Evolutionary conservation across 1,140 invertebrate species (phyloP).

Genomic region (Armadillidium nasatum): DNA sequence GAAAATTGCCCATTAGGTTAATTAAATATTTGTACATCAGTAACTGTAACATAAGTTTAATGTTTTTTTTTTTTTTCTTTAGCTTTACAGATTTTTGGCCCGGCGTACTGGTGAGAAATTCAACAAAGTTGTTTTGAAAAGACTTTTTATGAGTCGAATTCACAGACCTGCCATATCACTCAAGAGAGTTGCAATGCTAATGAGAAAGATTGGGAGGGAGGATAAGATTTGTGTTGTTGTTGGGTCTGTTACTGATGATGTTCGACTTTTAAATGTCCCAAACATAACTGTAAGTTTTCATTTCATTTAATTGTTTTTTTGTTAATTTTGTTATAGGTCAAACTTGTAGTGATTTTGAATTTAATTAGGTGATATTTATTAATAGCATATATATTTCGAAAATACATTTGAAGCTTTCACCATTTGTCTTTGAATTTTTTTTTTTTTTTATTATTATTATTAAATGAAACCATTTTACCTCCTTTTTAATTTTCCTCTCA

Average conservation of each 20-base stretch:
- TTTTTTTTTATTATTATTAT: neutral
- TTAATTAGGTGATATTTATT: no score
- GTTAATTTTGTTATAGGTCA: no score
- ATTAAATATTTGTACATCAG: no score
- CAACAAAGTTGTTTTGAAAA: slow-evolving; percentile 88
- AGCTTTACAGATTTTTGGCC: slow-evolving; percentile 95
- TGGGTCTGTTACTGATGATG: slow-evolving; percentile 92
- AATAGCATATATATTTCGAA: no score
- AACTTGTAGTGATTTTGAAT: no score
- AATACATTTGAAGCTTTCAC: no score
- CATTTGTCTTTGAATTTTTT: no score
- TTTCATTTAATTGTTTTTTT: neutral
- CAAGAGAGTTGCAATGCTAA: slow-evolving; percentile 72
- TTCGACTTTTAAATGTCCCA: slow-evolving; percentile 53
- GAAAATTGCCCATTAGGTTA: no score
- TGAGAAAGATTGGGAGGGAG: slow-evolving; percentile 81
- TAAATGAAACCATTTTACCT: neutral
- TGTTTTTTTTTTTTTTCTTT: slow-evolving; percentile 51
- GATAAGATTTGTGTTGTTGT: slow-evolving; percentile 88
- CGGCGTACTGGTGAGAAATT: slow-evolving; percentile 92
- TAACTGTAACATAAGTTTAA: no score
- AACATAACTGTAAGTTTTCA: neutral
- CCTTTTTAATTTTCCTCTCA: neutral
- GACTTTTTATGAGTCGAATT: slow-evolving; percentile 95
- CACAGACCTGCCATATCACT: slow-evolving; percentile 90